These are phyloP conservation scores for Oscheius onirici DNA, from an alignment of 2,888 invertebrate genomes.

Conservation along the genomic window DNA sequence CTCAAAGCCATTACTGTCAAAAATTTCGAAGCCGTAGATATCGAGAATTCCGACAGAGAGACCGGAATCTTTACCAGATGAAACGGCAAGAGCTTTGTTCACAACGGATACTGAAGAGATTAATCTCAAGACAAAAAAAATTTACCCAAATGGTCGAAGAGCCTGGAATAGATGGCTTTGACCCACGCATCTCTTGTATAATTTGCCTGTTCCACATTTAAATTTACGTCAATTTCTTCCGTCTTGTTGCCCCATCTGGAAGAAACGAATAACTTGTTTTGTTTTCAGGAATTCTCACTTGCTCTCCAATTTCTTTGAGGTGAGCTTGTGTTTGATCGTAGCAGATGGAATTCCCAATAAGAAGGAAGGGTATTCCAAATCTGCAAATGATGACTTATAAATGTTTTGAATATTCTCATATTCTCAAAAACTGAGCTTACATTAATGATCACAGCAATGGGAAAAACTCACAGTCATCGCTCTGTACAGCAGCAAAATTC, in stretches of 20 bases:
- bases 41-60: slow-evolving; percentile 79
- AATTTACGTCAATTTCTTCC: slow-evolving; percentile 78
- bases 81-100: slow-evolving; percentile 77
- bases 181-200: slow-evolving; percentile 79
- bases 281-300: slow-evolving; percentile 29
- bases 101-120: slow-evolving; percentile 74
- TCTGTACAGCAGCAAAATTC: slow-evolving; percentile 76
- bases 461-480: slow-evolving; percentile 76
- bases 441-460: no score
- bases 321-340: slow-evolving; percentile 77
- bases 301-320: slow-evolving; percentile 77
- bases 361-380: slow-evolving; percentile 78
- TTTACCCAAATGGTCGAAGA: slow-evolving; percentile 78
- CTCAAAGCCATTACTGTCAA: slow-evolving; percentile 80
- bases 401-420: neutral
- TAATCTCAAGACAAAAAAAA: neutral
- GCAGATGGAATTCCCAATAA: slow-evolving; percentile 77
- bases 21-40: slow-evolving; percentile 81
- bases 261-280: no score
- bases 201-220: slow-evolving; percentile 79
- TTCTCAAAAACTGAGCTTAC: neutral
- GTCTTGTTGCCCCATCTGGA: slow-evolving; percentile 79
- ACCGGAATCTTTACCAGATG: slow-evolving; percentile 28
- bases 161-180: slow-evolving; percentile 78
- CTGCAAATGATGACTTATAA: no score